Conservation (phyloP, 2,113 vertebrate species). For the Triplophysa siluroides region DNA sequence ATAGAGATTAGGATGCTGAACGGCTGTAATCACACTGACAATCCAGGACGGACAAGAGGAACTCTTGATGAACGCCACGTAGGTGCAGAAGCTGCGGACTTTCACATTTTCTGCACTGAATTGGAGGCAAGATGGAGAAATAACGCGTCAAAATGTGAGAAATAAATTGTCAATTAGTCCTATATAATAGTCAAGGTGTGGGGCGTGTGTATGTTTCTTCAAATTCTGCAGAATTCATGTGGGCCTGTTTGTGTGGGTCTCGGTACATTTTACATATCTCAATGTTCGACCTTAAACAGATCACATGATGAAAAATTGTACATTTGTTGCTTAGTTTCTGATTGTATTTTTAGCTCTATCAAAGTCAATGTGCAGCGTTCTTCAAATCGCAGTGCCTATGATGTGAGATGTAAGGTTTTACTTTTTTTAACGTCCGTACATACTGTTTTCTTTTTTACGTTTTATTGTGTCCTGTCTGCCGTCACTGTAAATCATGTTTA, state of each 20-base stretch:
- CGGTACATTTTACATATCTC: no score
- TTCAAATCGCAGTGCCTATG: constrained; percentile 46
- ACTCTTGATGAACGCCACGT: neutral
- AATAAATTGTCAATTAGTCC: neutral
- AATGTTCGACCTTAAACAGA: neutral
- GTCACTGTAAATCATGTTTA: constrained; percentile 29
- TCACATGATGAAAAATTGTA: constrained; percentile 10
- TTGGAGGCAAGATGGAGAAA: neutral
- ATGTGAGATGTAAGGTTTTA: constrained; percentile 44
- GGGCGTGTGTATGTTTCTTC: neutral
- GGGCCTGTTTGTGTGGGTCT: no score
- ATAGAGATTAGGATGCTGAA: constrained; percentile 19
- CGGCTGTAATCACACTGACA: constrained; percentile 11
- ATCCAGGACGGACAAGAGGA: neutral
- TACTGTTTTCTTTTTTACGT: neutral
- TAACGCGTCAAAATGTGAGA: neutral
- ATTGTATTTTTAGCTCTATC: constrained; percentile 20
- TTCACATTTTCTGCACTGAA: neutral
- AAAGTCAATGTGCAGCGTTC: constrained; percentile 13
- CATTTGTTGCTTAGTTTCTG: constrained; percentile 23
- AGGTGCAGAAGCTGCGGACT: neutral
- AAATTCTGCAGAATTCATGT: neutral
- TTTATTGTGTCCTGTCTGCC: constrained; percentile 18
- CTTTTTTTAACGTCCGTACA: constrained; percentile 24
- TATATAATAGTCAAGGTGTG: neutral